Evolutionary conservation across 2,888 invertebrate genomes (phyloP), one percentile per base, ranked within the genome.

Genomic region (Blastobasis lacticolella): DNA sequence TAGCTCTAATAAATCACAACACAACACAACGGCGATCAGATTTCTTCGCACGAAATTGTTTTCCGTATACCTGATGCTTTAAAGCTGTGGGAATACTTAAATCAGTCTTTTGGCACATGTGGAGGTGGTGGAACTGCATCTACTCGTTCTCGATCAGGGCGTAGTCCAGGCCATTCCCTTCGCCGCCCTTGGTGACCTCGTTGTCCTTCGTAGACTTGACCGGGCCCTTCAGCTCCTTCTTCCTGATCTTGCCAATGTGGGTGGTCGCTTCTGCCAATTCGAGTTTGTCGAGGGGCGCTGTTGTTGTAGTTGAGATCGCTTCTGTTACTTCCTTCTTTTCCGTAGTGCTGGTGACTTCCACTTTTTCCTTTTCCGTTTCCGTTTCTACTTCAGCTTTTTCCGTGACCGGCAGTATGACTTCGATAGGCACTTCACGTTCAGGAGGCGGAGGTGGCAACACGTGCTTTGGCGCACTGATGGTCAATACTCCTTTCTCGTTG

Each of bases 201-300:
- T 88, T 88, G 54, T 85, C 84, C 52, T 83, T 83, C 3, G 75
- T 58, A 4, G 73, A 72, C 59, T 86, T 85, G 3, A 73, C 72
- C 3, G 75, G 73, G 1, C 70, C 72, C 51, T 87, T 88, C 23
- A 88, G 60, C 36, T 87, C 88, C 65, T 88, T 88, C 69, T 88
- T 88, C 49, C 86, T 72, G n/a, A 83, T 87, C 61, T 87, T 88
- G 0, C 88, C 86, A 1, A 78, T 71, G 54, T 85, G 81, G 0
- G 83, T 81, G 4, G 85, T 83, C 1, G 81, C 79, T 58, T 83
- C 85, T 6, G 72, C 66, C 9, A 71, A 43, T 8, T 81, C 82
- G 8, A 78, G 51, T 52, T 79, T 75, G 40, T 81, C 81, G 0
- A 81, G 53, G 0, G 82, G 75, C 2, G 71, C 64, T 9, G 68